These are phyloP conservation scores for Melipona quadrifasciata DNA, from an alignment of 1,140 invertebrate genomes.

Conservation along the genomic window DNA sequence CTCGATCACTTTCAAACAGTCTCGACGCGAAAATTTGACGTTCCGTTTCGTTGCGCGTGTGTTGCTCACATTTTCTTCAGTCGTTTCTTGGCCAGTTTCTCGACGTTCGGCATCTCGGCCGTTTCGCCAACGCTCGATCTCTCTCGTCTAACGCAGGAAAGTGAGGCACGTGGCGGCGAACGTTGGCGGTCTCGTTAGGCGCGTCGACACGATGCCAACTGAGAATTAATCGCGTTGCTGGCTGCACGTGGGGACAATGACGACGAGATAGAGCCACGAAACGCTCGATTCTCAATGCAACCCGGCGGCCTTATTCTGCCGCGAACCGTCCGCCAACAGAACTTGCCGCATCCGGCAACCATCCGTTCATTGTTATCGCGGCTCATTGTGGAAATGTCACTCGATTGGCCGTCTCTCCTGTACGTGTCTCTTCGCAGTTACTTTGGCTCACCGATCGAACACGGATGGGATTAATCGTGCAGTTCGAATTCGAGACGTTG, in stretches of 20 bases:
- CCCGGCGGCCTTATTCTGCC: constrained; percentile 39
- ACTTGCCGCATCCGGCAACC: constrained; percentile 52
- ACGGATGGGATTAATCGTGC: constrained; percentile 5
- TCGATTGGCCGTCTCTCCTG: neutral
- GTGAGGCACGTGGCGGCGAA: neutral
- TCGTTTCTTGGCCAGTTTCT: constrained; percentile 35
- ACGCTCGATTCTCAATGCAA: constrained; percentile 44
- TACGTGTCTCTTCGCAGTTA: no score
- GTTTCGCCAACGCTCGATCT: neutral
- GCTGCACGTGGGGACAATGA: constrained; percentile 44
- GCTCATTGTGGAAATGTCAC: constrained; percentile 57
- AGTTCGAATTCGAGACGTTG: no score
- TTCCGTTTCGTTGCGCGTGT: no score
- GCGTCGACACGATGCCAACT: constrained; percentile 16
- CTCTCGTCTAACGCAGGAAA: neutral
- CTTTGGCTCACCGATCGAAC: neutral
- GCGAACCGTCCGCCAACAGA: constrained; percentile 32
- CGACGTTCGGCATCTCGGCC: constrained; percentile 33
- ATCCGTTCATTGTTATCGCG: constrained; percentile 41
- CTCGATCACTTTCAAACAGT: neutral
- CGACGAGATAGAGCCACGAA: constrained; percentile 38
- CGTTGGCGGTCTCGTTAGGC: neutral
- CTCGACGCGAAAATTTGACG: neutral
- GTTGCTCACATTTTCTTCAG: constrained; percentile 51
- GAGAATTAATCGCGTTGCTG: constrained; percentile 15